These are phyloP conservation scores for Rhagophthalmus giganteus DNA, from an alignment of 2,888 invertebrate genomes.

Conservation along the genomic window DNA sequence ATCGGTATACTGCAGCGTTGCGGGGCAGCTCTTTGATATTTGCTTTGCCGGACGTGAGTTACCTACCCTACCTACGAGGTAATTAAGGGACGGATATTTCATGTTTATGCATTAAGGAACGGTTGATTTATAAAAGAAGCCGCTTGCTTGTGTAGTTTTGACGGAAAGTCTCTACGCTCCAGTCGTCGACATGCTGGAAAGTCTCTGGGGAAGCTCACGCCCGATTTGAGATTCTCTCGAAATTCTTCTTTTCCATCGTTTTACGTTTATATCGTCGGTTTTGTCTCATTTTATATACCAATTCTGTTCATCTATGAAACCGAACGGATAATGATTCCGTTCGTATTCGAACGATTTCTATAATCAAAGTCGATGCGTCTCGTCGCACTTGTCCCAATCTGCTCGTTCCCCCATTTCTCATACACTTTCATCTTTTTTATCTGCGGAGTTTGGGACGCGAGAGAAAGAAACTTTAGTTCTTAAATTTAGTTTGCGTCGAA, in stretches of 20 bases:
- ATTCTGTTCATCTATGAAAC: conserved; percentile 34
- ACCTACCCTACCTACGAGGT: too few relatives aligned
- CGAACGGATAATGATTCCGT: conserved; percentile 41
- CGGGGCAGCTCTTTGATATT: conserved; percentile 20
- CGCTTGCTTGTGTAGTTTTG: conserved; percentile 21
- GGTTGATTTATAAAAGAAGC: conserved; percentile 30
- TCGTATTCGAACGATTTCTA: conserved; percentile 44
- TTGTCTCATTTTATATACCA: conserved; percentile 34
- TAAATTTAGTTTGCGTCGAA: conserved; percentile 52
- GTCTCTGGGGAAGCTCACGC: conserved; percentile 33
- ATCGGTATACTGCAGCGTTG: conserved; percentile 21
- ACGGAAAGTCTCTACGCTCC: conserved; percentile 22
- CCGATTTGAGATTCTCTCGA: conserved; percentile 38
- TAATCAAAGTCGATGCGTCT: conserved; percentile 43
- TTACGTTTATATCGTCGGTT: conserved; percentile 30
- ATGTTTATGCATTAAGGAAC: conserved; percentile 26
- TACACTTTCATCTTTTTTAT: conserved; percentile 44
- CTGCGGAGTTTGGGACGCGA: conserved; percentile 33
- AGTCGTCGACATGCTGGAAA: conserved; percentile 25
- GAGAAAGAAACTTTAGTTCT: conserved; percentile 49
- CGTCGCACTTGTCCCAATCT: conserved; percentile 36
- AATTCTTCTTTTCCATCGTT: conserved; percentile 31
- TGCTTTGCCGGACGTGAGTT: conserved; percentile 20
- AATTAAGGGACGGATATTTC: conserved; percentile 11
- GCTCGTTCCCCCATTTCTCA: conserved; percentile 32